phyloP scores from a whole-genome alignment of 1,140 invertebrate genomes.

The Drosophila grimshawi region DNA sequence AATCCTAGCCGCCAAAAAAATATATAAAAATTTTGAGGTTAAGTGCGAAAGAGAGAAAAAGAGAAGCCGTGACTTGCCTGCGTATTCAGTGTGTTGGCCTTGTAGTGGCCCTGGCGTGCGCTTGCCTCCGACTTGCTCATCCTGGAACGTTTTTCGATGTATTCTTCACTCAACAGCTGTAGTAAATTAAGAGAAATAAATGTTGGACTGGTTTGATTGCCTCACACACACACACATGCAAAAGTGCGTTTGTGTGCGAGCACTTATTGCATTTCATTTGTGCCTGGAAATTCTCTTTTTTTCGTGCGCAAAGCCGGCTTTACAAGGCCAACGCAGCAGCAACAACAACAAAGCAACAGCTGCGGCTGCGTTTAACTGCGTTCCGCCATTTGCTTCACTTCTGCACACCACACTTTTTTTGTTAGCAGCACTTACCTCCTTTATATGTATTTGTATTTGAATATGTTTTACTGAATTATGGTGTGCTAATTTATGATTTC shows the following conservation, averaged over 20 bases:
- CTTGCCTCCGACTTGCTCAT: slow-evolving; percentile 74
- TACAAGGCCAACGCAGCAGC: slow-evolving; percentile 41
- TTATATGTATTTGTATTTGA: slow-evolving; percentile 8
- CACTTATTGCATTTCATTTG: slow-evolving; percentile 35
- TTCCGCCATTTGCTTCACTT: background rate
- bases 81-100: slow-evolving; percentile 71
- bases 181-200: slow-evolving; percentile 4
- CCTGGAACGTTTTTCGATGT: slow-evolving; percentile 24
- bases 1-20: slow-evolving; percentile 87
- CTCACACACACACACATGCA: background rate
- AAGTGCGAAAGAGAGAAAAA: slow-evolving; percentile 17
- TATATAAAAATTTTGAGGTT: slow-evolving; percentile 50
- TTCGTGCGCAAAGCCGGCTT: slow-evolving; percentile 20
- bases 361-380: slow-evolving; percentile 44
- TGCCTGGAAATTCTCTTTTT: slow-evolving; percentile 19
- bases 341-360: slow-evolving; percentile 55
- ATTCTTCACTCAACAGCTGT: slow-evolving; percentile 33
- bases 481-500: slow-evolving; percentile 1
- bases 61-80: slow-evolving; percentile 56
- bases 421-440: slow-evolving; percentile 23
- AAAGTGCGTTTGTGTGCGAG: slow-evolving; percentile 11
- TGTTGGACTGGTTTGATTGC: slow-evolving; percentile 52
- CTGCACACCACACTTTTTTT: background rate
- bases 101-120: slow-evolving; percentile 72
- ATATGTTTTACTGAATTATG: slow-evolving; percentile 9